Evolutionary conservation across 2,888 invertebrate species (phyloP).

Genomic region (Rotaria magnacalcarata): DNA sequence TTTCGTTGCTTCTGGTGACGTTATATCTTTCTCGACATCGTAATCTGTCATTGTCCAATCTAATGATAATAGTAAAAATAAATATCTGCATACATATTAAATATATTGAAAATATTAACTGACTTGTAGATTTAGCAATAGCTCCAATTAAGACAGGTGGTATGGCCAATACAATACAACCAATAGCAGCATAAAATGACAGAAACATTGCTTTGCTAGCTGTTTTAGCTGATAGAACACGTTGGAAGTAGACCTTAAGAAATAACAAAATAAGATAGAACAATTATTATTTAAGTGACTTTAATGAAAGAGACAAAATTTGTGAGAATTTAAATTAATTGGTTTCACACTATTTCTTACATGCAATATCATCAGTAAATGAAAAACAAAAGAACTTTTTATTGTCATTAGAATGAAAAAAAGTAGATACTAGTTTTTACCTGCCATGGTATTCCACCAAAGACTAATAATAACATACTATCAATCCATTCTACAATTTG

Average conservation of each 20-base stretch:
- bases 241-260: constrained; percentile 79
- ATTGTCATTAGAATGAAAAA: background rate
- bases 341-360: background rate
- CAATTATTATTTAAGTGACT: background rate
- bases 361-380: background rate
- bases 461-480: constrained; percentile 78
- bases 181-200: constrained; percentile 89
- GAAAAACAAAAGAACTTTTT: constrained; percentile 56
- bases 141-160: constrained; percentile 94
- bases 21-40: constrained; percentile 56
- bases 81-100: background rate
- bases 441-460: constrained; percentile 97
- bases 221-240: constrained; percentile 90
- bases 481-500: constrained; percentile 76
- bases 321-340: background rate
- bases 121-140: constrained; percentile 88
- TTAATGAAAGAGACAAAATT: too few relatives aligned
- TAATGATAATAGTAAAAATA: constrained; percentile 56
- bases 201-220: constrained; percentile 85
- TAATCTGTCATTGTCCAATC: constrained; percentile 92
- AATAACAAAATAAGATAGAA: constrained; percentile 58
- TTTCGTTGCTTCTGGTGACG: constrained; percentile 65
- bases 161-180: constrained; percentile 91
- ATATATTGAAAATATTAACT: constrained; percentile 47
- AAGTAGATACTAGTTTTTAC: background rate